Evolutionary conservation across 2,113 vertebrate genomes (phyloP), one percentile per base, ranked within the genome.

Genomic region (Tringa solitaria): DNA sequence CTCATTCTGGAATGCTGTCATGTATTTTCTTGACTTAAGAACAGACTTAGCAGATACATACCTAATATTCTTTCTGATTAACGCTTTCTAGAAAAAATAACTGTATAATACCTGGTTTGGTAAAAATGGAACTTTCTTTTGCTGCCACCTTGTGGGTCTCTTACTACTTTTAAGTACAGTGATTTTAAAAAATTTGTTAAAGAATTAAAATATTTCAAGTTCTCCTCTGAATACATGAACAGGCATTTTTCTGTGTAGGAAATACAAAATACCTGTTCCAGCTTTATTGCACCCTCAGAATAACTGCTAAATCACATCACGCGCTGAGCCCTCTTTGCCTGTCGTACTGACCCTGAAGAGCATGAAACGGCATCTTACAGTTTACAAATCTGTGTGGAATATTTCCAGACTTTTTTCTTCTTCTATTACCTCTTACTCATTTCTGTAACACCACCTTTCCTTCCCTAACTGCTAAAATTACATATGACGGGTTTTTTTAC

Each of bases 91-190:
- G 51, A 77, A 63, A 88, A 67, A 53, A 54, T 9, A 57, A 27
- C 32, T 61, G 17, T 32, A 3, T 54, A 33, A 12, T 35, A 14
- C 7, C 10, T 39, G 3, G 13, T 41, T 64, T 4, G 3, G 37
- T 70, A 68, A 88, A 90, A 90, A 45, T 46, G 14, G 12, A 96
- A 87, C 93, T 98, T 97, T 84, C 87, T 91, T 75, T 92, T 98
- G 96, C 96, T 98, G 97, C 98, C 98, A 98, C 94, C 97, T 97
- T 87, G 96, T 97, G 98, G 97, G 41, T 90, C 8, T 72, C 18
- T 41, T 41, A 16, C 22, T 78, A 39, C 43, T 94, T 75, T 54
- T 30, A 46, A 84, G 73, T 80, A 48, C 32, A 39, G 10, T 5
- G 2, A 53, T 73, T 75, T 35, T 2, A 0, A 4, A 68, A 61